Conservation (phyloP, 2,113 vertebrate species). For the Chlamydotis undulata region DNA sequence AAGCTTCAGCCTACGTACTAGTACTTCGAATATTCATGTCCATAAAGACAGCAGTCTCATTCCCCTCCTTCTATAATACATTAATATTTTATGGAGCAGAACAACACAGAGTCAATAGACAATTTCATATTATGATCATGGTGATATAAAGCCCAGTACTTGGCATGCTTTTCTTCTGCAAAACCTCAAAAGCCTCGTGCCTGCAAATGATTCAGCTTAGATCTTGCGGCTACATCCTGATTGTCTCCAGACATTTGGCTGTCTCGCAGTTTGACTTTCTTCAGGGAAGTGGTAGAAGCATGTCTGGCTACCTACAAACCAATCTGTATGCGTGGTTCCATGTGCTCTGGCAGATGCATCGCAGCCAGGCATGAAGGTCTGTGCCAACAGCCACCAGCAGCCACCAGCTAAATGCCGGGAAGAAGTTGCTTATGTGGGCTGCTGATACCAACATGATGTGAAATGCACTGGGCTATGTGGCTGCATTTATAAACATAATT, state of each 20-base stretch:
- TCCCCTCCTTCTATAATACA: not conserved
- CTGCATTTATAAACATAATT: not conserved
- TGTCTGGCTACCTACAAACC: not conserved
- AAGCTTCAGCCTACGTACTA: not conserved
- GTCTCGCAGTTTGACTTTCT: not conserved
- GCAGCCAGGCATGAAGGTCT: not conserved
- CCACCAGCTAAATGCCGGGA: not conserved
- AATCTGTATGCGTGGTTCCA: accelerated
- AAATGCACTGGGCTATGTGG: not conserved
- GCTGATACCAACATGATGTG: not conserved
- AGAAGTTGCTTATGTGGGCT: not conserved
- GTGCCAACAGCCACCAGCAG: not conserved
- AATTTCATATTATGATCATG: not conserved
- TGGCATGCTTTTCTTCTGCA: not conserved
- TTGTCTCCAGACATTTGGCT: not conserved
- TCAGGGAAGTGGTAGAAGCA: not conserved
- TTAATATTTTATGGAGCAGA: constrained; percentile 44
- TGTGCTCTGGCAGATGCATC: accelerated
- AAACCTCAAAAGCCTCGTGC: not conserved
- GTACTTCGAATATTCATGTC: not conserved
- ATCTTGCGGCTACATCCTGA: not conserved
- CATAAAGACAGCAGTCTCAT: not conserved
- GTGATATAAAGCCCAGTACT: not conserved
- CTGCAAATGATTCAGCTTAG: not conserved
- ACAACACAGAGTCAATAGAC: constrained; percentile 22